Evolutionary conservation across 2,888 invertebrate genomes (phyloP).

Genomic region (Clanis bilineata): DNA sequence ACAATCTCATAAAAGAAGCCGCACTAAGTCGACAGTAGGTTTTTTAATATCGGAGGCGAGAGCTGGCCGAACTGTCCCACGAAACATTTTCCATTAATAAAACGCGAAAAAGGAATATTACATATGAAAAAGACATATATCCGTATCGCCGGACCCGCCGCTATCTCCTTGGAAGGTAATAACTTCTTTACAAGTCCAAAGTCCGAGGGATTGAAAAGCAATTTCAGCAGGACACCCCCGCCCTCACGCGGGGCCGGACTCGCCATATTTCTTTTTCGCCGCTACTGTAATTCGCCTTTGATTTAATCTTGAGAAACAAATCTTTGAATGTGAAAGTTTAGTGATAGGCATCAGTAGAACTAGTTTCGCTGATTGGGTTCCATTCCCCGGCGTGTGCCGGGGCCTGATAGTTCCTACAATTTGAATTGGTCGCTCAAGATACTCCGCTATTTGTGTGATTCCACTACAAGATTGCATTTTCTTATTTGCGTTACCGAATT

Average conservation of each 20-base stretch:
- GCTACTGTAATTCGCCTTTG: slow-evolving; percentile 82
- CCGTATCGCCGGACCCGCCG: slow-evolving; percentile 81
- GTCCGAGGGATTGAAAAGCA: slow-evolving; percentile 84
- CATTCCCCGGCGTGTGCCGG: slow-evolving; percentile 54
- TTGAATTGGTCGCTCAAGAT: slow-evolving; percentile 72
- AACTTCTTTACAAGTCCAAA: slow-evolving; percentile 84
- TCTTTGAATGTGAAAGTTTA: slow-evolving; percentile 82
- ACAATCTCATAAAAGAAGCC: slow-evolving; percentile 73
- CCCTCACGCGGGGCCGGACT: slow-evolving; percentile 74
- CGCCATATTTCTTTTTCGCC: slow-evolving; percentile 81
- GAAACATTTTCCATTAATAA: slow-evolving; percentile 83
- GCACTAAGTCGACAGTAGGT: slow-evolving; percentile 63
- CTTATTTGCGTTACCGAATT: slow-evolving; percentile 65
- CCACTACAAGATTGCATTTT: slow-evolving; percentile 72
- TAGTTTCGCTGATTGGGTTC: slow-evolving; percentile 80
- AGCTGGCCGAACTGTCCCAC: slow-evolving; percentile 75
- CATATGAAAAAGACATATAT: slow-evolving; percentile 82
- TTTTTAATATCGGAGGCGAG: slow-evolving; percentile 78
- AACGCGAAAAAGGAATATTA: slow-evolving; percentile 83
- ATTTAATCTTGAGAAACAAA: slow-evolving; percentile 83
- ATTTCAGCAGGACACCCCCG: slow-evolving; percentile 82
- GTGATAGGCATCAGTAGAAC: slow-evolving; percentile 79
- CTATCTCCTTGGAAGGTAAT: slow-evolving; percentile 83
- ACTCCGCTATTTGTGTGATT: slow-evolving; percentile 73
- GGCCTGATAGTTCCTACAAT: slow-evolving; percentile 62